Base-by-base conservation (phyloP, 2,797 vertebrate genomes). In the Sebastes steindachneri region DNA sequence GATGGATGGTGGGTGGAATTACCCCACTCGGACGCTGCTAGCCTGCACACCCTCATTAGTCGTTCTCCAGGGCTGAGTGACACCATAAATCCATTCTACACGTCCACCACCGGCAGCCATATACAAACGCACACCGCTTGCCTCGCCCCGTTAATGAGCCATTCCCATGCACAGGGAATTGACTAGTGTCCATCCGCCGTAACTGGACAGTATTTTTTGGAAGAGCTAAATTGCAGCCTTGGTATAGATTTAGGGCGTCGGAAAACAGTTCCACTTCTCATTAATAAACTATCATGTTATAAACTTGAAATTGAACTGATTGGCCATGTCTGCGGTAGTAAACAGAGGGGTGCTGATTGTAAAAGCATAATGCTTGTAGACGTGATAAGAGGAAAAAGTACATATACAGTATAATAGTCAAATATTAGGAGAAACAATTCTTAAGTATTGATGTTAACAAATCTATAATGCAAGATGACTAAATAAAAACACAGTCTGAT, bases 161-260 rank as follows among this genome's bases (percentile, higher is more conserved):
- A 97, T 98, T 97, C 97, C 96, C 97, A 98, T 97, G 97, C 97
- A 97, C 97, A 97, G 97, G 97, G 97, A 97, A 99, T 97, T 96
- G 97, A 97, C 97, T 98, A 96, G 95, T 96, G 97, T 97, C 97
- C 96, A 94, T 97, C 96, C 96, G 88, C 93, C 95, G 94, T 96
- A 96, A 96, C 96, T 94, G 90, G 94, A 95, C 95, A 90, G 93
- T 96, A 94, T 97, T 97, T 95, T 94, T 97, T 94, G 86, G 90
- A 88, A 93, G 92, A 93, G 73, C 94, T 94, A 96, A 97, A 97
- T 97, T 97, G 96, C 96, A 89, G 80, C 63, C 41, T 66, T 89
- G 93, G 94, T 95, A 94, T 96, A 96, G 96, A 96, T 94, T 96
- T 95, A 94, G 96, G 96, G 96, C 95, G 95, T 92, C 92, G 94